Base-by-base conservation (phyloP, 2,888 invertebrate species). In the Adelphocoris suturalis region DNA sequence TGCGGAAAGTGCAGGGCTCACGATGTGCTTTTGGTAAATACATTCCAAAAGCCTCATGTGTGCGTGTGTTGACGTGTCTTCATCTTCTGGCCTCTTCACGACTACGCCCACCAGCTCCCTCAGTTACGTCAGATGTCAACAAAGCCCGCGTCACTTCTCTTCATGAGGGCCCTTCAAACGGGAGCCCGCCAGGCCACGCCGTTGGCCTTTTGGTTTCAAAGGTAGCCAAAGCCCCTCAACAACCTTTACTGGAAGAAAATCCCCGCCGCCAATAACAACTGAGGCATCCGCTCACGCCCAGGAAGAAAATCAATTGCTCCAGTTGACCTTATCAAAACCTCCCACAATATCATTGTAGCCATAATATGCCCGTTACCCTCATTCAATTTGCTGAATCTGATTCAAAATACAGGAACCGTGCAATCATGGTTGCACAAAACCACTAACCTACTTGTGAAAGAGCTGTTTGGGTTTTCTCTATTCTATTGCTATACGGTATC, bases 131-230 rank as follows among this genome's bases (percentile, higher is more conserved):
- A 68, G 68, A 68, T 23, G 68, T 68, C 27, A 68, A 68, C 68
- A 68, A 0, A 19, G 23, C 23, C 68, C 19, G 68, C 68, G 23
- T 19, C 68, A 68, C 23, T 68, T 23, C 27, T 68, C 19, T 57
- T 57, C 57, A 57, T 2, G 11, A 19, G 19, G 27, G 19, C 19
- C 68, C 68, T 68, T 68, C 68, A 68, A 19, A 19, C 19, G 68
- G 13, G 23, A 68, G n/a, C 3, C 52, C 52, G 16, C 16, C 14
- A n/a, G 23, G 68, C 68, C 68, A 68, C 68, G 68, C 68, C 19
- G 68, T 27, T 68, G 68, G 23, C 68, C 68, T 68, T 68, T 68
- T 23, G 27, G 68, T 68, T 19, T 68, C 68, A 27, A 68, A 68
- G 68, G 68, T 23, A 12, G 5, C 52, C 52, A 7, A 12, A 68